Percentiles rank a stretch among this genome's conserved stretches.
These are phyloP conservation scores for Wiebesia pumilae DNA, from an alignment of 1,140 invertebrate genomes.

Conservation along the genomic window DNA sequence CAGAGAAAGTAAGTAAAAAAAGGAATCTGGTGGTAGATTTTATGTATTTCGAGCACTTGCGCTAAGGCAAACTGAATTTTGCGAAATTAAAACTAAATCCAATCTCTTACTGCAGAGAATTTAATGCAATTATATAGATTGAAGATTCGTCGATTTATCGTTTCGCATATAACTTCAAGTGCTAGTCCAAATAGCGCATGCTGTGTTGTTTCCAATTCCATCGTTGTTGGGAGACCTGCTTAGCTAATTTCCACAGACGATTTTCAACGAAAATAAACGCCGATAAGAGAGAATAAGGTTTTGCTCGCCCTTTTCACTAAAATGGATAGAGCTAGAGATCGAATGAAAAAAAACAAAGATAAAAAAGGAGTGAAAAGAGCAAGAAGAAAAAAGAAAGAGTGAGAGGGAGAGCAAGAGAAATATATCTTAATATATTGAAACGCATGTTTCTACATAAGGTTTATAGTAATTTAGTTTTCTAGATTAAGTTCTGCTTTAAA, in stretches of 20 bases:
- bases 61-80: not conserved
- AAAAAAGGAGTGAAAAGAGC: no score
- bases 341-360: no score
- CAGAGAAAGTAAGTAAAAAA: not conserved
- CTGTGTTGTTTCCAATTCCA: constrained; percentile 58
- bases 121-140: not conserved
- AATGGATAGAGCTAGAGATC: no score
- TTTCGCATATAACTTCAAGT: not conserved
- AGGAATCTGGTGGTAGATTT: not conserved
- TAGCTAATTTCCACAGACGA: constrained; percentile 55
- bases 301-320: not conserved
- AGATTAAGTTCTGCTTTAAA: no score
- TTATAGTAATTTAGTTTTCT: no score
- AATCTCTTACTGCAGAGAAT: constrained; percentile 34
- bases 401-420: no score
- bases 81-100: constrained; percentile 41
- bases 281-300: not conserved
- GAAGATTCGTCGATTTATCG: not conserved
- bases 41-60: not conserved
- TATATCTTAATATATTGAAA: no score
- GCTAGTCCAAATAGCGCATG: constrained; percentile 50
- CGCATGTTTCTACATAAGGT: no score
- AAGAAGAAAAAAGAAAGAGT: no score
- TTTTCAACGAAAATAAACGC: not conserved
- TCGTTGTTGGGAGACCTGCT: constrained; percentile 47